Conservation (phyloP, 2,797 vertebrate genomes). For the Lacerta bilineata region DNA sequence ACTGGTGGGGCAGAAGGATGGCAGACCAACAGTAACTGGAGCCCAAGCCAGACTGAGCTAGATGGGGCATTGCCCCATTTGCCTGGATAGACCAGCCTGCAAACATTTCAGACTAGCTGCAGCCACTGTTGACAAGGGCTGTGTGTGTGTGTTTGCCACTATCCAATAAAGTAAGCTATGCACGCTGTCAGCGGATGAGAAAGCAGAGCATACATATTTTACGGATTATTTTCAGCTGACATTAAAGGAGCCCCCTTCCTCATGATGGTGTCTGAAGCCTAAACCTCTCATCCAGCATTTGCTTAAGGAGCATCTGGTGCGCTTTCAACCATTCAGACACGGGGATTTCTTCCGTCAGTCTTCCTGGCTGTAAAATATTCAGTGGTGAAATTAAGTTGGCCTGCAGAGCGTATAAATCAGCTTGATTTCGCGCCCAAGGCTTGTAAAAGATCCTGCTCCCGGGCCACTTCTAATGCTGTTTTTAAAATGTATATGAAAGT, state of each 20-base stretch:
- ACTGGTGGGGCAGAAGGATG: too few relatives aligned
- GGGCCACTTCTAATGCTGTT: constrained; percentile 8
- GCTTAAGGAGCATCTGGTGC: background rate
- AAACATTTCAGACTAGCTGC: background rate
- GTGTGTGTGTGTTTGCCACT: too few relatives aligned
- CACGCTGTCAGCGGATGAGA: background rate
- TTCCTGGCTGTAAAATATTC: constrained; percentile 45
- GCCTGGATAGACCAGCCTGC: too few relatives aligned
- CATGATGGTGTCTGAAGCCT: background rate
- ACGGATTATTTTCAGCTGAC: background rate
- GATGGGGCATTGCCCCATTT: too few relatives aligned
- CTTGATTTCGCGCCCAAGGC: background rate
- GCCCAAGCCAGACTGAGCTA: too few relatives aligned
- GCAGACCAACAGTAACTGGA: too few relatives aligned
- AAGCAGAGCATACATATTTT: background rate
- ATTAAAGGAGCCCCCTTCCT: background rate
- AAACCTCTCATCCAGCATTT: constrained; percentile 14
- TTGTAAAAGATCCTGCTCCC: background rate
- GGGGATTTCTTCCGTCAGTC: constrained; percentile 24
- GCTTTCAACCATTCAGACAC: background rate
- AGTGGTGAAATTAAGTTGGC: constrained; percentile 22
- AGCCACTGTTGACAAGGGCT: background rate
- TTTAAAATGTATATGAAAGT: background rate
- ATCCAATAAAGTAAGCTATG: background rate
- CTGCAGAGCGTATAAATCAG: constrained; percentile 6